Base-by-base conservation (phyloP, 2,797 vertebrate species). In the Tolypeutes matacus region DNA sequence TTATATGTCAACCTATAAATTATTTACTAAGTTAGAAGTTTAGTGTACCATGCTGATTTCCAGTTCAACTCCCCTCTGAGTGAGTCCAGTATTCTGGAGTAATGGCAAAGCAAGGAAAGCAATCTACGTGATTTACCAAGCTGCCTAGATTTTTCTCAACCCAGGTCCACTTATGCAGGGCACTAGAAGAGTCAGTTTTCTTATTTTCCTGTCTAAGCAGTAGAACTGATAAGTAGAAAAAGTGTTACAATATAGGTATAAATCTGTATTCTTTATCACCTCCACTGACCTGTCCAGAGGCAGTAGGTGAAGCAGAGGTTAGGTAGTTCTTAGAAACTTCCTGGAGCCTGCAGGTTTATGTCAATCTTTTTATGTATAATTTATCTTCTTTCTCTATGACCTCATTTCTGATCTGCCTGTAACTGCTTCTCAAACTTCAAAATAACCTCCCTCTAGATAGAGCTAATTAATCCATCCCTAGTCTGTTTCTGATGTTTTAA, bases 1-100 rank as follows among this genome's bases (percentile, higher is more conserved):
- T 77, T 53, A 3, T 51, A 2, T 91, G 23, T 65, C 2, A 60
- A 34, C 23, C 7, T 81, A 42, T 36, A 70, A 36, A 42, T 58
- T 27, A 64, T 91, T 89, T 62, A 89, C 36, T 86, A 51, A 95
- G n/a, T 58, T 62, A 83, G 36, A 86, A 27, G 46, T 80, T 75
- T 91, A 34, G 34, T 69, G 10, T 73, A 65, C 73, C 56, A 58
- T 34, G 11, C 9, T 62, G 31, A 86, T 91, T 78, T 67, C 10
- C 29, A 56, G 12, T 80, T 86, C 25, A 90, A 1, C 34, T 78
- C 12, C 15, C 1, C 1, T 91, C 9, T 58, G 49, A 15, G 7
- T 69, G 17, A 70, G 14, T 23, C 83, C 15, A 11, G 1, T 20
- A n/a, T 83, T 76, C 31, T 56, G 25, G 64, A 72, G 20, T 64